Percentiles rank a stretch among this genome's conserved stretches.
Conservation (phyloP, 2,888 invertebrate genomes). For the Clepsis dumicolana region DNA sequence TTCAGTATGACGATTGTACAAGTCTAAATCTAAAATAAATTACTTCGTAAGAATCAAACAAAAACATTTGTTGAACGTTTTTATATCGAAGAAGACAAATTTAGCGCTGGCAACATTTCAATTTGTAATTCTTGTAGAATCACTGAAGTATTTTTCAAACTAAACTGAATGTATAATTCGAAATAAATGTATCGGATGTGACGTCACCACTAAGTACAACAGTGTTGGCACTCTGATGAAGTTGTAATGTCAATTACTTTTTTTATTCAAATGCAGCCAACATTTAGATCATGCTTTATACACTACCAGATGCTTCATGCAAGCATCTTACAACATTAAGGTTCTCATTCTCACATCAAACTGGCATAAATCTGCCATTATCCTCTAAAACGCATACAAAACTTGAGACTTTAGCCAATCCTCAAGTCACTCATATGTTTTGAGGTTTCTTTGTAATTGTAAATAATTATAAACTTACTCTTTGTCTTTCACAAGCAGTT, state of each 20-base stretch:
- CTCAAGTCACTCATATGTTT: constrained; percentile 1
- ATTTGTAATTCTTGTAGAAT: constrained; percentile 32
- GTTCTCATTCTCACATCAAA: constrained; percentile 29
- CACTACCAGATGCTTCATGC: constrained; percentile 33
- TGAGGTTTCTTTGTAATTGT: constrained; percentile 10
- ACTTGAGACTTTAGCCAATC: background rate
- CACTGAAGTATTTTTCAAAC: background rate
- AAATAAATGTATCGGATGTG: constrained; percentile 20
- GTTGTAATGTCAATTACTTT: constrained; percentile 1
- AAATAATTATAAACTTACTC: constrained; percentile 88
- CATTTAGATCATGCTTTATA: constrained; percentile 19
- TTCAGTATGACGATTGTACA: background rate
- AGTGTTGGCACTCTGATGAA: constrained; percentile 5
- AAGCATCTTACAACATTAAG: constrained; percentile 17
- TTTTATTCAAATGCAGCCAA: constrained; percentile 15
- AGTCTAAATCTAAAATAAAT: constrained; percentile 7
- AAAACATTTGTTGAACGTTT: constrained; percentile 28
- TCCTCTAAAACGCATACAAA: constrained; percentile 13
- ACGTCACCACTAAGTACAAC: constrained; percentile 28
- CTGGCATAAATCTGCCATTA: constrained; percentile 5
- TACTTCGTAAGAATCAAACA: constrained; percentile 31
- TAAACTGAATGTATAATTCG: constrained; percentile 14
- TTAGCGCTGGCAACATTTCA: constrained; percentile 42
- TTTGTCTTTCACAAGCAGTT: constrained; percentile 96
- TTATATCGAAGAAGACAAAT: constrained; percentile 30